Evolutionary conservation across 2,113 vertebrate genomes (phyloP), one percentile per base, ranked within the genome.

Genomic region (Sciurus niger): DNA sequence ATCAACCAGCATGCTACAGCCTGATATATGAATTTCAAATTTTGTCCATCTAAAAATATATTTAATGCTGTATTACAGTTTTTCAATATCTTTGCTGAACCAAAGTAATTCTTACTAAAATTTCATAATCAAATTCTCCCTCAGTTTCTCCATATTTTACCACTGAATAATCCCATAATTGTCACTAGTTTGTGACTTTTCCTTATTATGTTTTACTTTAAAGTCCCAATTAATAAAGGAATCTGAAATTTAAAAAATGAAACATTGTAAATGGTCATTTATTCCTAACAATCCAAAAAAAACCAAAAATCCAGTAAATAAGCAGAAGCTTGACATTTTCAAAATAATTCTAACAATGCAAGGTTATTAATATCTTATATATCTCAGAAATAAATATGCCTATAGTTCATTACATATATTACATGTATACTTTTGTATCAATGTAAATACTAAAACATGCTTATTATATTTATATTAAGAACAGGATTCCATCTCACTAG

Each of bases 1-100:
- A 53, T 63, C n/a, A 30, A 46, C 8, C 73, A 13, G 0, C 40
- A n/a, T 17, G 2, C 55, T 0, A 51, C 1, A 37, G 0, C 16
- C 46, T 72, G 9, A 48, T 2, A 43, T 18, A 18, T 37, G 37
- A 24, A 40, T 30, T 30, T 8, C 68, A 51, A 76, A 70, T 58
- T 28, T 55, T 43, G 25, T 32, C 20, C 1, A 24, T 70, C n/a
- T 68, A 80, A 43, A 28, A 28, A 53, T 34, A 53, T 0, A 51
- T 40, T 51, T 8, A 43, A 13, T 77, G n/a, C 7, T 22, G 51
- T 17, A 20, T 22, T 6, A 5, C 30, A 68, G 65, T 16, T 74
- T 77, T 11, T 84, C 48, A 84, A 18, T 68, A 68, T 40, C 24
- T 51, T 88, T 6, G 10, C 14, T 72, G 3, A 76, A 6, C 30